Evolutionary conservation across 2,797 vertebrate genomes (phyloP), one percentile per base, ranked within the genome.

Genomic region (Eospalax fontanierii): DNA sequence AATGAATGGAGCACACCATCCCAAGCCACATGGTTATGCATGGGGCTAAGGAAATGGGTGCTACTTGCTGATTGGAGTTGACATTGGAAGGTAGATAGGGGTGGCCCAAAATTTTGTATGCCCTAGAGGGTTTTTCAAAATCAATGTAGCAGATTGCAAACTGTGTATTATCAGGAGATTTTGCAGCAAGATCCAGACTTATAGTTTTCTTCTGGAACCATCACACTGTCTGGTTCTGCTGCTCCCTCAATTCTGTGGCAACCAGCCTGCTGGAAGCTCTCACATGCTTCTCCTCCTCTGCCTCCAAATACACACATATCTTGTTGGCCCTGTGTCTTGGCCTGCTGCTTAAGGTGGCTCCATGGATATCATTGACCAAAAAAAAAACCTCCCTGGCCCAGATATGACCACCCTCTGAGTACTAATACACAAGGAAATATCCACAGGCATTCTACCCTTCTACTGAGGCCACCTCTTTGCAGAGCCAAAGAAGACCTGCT

Each of bases 121-220:
- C 21, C 80, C 15, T 3, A 9, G 70, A 91, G 24, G 28, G 38
- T 93, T 92, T 96, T 63, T 57, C 80, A 88, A 50, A 70, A 54
- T 65, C 65, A 91, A 89, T 71, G 54, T 38, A 82, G n/a, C 61
- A 28, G 43, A 15, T 78, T 87, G 54, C 73, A 90, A 85, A 93
- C 35, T 68, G 71, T 83, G 82, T 96, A 54, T n/a, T 54, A 57
- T 26, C 71, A 81, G 54, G 66, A 95, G 63, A 90, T 75, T 90
- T 90, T 61, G 54, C 59, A 92, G 91, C 57, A 90, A 86, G 71
- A 85, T 87, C 24, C 79, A 85, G 35, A 63, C 46, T 68, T 76
- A n/a, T 3, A 43, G 54, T 57, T 75, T 84, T 75, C n/a, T 40
- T 81, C 65, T 66, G 43, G 61, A 38, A 75, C 85, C 65, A 33